phyloP scores from a whole-genome alignment of 2,888 invertebrate species.

The Shargacucullia verbasci region DNA sequence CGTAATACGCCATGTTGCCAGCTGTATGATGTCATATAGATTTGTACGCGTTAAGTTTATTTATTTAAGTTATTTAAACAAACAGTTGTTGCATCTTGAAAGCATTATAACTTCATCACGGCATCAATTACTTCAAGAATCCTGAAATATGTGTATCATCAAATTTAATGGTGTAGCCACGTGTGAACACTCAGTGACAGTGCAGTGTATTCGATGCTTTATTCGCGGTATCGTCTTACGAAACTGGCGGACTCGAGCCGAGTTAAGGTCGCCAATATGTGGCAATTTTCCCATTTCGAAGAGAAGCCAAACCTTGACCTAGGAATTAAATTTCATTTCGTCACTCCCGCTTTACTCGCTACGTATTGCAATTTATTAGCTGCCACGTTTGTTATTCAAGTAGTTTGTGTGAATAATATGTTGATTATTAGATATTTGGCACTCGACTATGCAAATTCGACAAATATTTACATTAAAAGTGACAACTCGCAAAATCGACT shows the following conservation, averaged over 20 bases:
- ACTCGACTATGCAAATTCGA: conserved; percentile 37
- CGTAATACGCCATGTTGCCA: conserved; percentile 34
- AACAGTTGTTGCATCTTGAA: too few relatives aligned
- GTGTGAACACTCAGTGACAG: conserved; percentile 41
- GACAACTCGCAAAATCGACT: conserved; percentile 11
- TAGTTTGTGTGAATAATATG: conserved; percentile 28
- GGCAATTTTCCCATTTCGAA: conserved; percentile 89
- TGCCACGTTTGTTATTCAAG: conserved; percentile 45
- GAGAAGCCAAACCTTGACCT: conserved; percentile 87
- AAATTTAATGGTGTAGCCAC: conserved; percentile 24
- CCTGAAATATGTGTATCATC: conserved; percentile 23
- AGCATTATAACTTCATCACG: conserved; percentile 25
- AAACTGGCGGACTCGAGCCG: conserved; percentile 77
- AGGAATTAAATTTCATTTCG: conserved; percentile 85
- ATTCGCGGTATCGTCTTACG: conserved; percentile 74
- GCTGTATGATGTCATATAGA: conserved; percentile 22
- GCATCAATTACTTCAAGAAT: conserved; percentile 26
- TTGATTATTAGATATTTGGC: conserved; percentile 24
- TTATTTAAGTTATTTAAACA: conserved; percentile 31
- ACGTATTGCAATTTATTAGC: conserved; percentile 72
- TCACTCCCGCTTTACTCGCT: conserved; percentile 70
- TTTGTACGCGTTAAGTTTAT: conserved; percentile 29
- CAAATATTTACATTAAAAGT: conserved; percentile 27
- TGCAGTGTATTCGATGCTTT: conserved; percentile 66
- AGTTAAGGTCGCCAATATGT: conserved; percentile 86